phyloP scores from a whole-genome alignment of 2,113 vertebrate genomes.

The Vidua chalybeata region DNA sequence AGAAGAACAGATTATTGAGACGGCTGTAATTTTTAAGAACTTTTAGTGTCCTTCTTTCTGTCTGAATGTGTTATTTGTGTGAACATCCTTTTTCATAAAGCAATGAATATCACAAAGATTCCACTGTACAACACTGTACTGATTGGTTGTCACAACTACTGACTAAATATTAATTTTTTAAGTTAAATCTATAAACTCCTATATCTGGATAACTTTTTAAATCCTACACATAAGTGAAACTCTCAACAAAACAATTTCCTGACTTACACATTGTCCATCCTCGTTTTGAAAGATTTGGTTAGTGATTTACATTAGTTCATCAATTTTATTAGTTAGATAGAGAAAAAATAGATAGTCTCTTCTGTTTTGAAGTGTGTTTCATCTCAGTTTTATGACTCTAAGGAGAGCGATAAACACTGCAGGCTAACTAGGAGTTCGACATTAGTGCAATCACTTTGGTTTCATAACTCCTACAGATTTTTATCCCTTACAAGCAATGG shows the following conservation, averaged over 20 bases:
- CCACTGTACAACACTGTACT: not conserved
- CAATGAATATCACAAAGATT: conserved; percentile 7
- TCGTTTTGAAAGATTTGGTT: not conserved
- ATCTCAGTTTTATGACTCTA: not conserved
- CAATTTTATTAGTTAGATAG: not conserved
- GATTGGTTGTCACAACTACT: not conserved
- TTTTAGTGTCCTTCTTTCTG: not conserved
- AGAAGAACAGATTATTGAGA: not conserved
- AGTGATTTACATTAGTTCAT: not conserved
- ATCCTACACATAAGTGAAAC: not conserved
- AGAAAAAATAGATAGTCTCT: not conserved
- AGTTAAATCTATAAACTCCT: not conserved
- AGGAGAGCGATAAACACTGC: not conserved
- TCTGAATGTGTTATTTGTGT: not conserved
- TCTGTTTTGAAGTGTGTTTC: not conserved
- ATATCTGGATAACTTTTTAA: not conserved
- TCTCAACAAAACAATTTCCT: not conserved
- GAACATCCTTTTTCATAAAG: not conserved
- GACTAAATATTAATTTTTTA: conserved; percentile 1
- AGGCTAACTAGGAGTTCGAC: not conserved
- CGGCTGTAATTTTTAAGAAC: not conserved
- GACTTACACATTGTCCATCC: not conserved
- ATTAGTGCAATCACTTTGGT: not conserved
- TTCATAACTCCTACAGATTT: conserved; percentile 43
- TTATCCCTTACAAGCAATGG: conserved; percentile 24